phyloP scores from a whole-genome alignment of 2,888 invertebrate species.

The Parthenolecanium corni region DNA sequence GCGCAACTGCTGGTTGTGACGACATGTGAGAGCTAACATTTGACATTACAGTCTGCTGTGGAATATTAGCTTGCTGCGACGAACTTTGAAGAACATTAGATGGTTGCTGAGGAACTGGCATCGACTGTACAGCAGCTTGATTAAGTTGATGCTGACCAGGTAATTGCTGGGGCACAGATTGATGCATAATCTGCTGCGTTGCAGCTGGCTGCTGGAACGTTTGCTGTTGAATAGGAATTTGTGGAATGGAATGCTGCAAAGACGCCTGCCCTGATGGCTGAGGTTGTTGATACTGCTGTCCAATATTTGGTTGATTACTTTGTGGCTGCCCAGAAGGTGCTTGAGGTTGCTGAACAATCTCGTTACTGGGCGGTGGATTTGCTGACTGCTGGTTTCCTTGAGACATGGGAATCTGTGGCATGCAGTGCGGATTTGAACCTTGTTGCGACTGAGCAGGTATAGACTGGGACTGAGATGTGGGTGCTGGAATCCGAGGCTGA shows the following conservation, averaged over 20 bases:
- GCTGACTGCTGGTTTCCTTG: neutral
- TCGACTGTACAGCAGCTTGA: neutral
- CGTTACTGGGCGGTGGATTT: slow-evolving; percentile 21
- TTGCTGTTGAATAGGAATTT: slow-evolving; percentile 26
- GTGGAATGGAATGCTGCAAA: slow-evolving; percentile 36
- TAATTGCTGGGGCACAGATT: slow-evolving; percentile 30
- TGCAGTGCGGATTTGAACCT: slow-evolving; percentile 37
- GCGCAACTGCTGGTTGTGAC: neutral
- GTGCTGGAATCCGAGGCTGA: slow-evolving; percentile 35
- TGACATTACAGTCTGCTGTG: neutral
- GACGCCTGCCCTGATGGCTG: slow-evolving; percentile 34
- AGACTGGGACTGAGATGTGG: neutral
- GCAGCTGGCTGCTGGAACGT: slow-evolving; percentile 17
- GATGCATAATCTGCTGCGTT: slow-evolving; percentile 32
- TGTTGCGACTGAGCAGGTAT: slow-evolving; percentile 36
- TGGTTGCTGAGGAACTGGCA: neutral
- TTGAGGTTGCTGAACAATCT: slow-evolving; percentile 43
- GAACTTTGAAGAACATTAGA: slow-evolving; percentile 35
- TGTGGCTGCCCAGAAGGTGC: slow-evolving; percentile 36
- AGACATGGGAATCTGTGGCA: slow-evolving; percentile 4
- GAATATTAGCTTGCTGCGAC: slow-evolving; percentile 37
- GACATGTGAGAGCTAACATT: neutral
- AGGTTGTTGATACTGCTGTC: slow-evolving; percentile 33
- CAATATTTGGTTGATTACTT: slow-evolving; percentile 31
- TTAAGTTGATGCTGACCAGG: neutral